Evolutionary conservation across 2,113 vertebrate genomes (phyloP).

Genomic region (Syrmaticus mikado): DNA sequence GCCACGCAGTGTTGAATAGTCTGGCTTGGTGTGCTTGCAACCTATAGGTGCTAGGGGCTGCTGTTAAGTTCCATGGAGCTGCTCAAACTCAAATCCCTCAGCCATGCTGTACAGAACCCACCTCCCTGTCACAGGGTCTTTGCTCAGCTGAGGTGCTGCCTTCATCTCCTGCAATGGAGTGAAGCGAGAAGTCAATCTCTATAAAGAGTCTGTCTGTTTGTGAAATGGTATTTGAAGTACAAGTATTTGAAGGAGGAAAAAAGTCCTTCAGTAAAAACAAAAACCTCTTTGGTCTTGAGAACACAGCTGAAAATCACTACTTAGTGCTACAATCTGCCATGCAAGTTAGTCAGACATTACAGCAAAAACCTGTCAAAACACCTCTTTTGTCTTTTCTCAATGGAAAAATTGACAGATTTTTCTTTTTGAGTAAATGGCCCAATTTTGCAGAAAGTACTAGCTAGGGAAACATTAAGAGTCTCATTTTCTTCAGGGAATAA

Average conservation of each 20-base stretch:
- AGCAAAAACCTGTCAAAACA: background rate
- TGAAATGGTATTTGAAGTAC: background rate
- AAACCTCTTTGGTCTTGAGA: background rate
- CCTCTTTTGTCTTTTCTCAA: background rate
- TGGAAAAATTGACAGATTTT: background rate
- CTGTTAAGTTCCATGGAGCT: background rate
- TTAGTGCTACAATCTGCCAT: background rate
- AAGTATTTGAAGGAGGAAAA: background rate
- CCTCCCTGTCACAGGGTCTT: accelerated
- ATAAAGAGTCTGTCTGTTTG: background rate
- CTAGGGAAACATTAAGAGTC: background rate
- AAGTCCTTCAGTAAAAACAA: background rate
- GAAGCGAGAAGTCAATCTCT: background rate
- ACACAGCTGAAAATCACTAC: background rate
- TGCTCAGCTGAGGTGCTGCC: background rate
- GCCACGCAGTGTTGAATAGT: background rate
- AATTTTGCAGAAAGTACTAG: background rate
- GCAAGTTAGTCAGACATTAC: background rate
- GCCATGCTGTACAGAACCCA: background rate
- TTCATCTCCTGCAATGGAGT: background rate
- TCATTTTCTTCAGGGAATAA: background rate
- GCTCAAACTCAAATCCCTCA: background rate
- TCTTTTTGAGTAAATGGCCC: background rate
- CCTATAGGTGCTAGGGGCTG: background rate
- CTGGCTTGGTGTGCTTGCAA: background rate